These are phyloP conservation scores for Lomographa bimaculata DNA, from an alignment of 2,888 invertebrate genomes.

Conservation along the genomic window DNA sequence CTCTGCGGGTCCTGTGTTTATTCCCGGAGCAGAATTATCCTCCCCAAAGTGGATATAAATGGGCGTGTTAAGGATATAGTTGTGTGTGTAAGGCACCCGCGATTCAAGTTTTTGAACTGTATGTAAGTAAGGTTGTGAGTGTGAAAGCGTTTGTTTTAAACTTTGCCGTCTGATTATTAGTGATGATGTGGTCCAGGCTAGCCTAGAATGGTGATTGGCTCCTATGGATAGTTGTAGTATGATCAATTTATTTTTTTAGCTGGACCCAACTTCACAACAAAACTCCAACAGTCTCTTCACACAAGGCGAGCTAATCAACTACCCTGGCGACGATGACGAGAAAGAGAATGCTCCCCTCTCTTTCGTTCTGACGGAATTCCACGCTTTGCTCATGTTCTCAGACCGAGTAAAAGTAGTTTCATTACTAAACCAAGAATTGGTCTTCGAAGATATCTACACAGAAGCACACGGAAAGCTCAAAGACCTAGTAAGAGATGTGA, in stretches of 20 bases:
- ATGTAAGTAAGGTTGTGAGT: too few relatives aligned
- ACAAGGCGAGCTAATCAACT: slow-evolving; percentile 68
- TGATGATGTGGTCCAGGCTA: too few relatives aligned
- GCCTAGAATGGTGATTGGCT: too few relatives aligned
- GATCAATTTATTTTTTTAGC: slow-evolving; percentile 61
- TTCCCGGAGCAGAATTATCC: too few relatives aligned
- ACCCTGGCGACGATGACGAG: slow-evolving; percentile 61
- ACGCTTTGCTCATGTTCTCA: slow-evolving; percentile 91
- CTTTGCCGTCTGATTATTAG: too few relatives aligned
- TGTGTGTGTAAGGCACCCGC: too few relatives aligned
- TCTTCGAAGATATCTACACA: slow-evolving; percentile 93
- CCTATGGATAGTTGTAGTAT: too few relatives aligned
- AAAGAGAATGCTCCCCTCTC: slow-evolving; percentile 85
- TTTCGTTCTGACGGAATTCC: slow-evolving; percentile 95
- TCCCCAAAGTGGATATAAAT: too few relatives aligned
- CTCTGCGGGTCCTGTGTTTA: too few relatives aligned
- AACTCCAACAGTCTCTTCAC: slow-evolving; percentile 76
- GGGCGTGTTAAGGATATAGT: too few relatives aligned
- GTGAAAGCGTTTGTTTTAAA: too few relatives aligned
- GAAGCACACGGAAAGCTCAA: slow-evolving; percentile 91
- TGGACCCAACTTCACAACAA: slow-evolving; percentile 76
- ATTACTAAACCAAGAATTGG: slow-evolving; percentile 91
- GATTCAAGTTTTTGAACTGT: too few relatives aligned
- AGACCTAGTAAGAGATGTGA: slow-evolving; percentile 91
- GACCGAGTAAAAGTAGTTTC: slow-evolving; percentile 94